Conservation (phyloP, 1,140 invertebrate species). For the Oryctes rhinoceros region DNA sequence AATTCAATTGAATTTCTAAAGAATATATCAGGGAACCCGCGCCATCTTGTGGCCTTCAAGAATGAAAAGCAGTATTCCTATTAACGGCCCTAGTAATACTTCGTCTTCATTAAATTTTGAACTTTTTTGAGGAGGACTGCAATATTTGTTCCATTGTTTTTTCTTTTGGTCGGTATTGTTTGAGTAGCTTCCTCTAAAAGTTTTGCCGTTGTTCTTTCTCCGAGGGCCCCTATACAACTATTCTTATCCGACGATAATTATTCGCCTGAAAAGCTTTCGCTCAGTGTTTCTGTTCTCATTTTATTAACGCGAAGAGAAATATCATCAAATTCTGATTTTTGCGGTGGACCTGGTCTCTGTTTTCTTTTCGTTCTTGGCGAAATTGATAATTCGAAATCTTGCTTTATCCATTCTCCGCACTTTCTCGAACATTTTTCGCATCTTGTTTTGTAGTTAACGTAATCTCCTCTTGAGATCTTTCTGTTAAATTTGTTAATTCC, state of each 20-base stretch:
- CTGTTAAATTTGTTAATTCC: not conserved
- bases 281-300: not conserved
- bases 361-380: not conserved
- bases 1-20: no score
- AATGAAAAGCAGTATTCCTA: no score
- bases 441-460: not conserved
- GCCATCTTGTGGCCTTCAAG: no score
- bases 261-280: not conserved
- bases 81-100: no score
- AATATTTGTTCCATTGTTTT: not conserved
- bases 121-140: not conserved
- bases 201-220: conserved; percentile 3
- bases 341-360: not conserved
- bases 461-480: not conserved
- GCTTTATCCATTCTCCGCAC: not conserved
- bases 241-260: not conserved
- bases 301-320: not conserved
- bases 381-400: not conserved
- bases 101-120: no score
- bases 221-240: not conserved
- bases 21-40: no score
- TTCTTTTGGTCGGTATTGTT: conserved; percentile 1
- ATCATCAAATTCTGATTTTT: not conserved
- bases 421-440: not conserved
- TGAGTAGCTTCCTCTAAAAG: not conserved